A percentile compares a stretch with the other conserved stretches of the same genome.
These are phyloP conservation scores for Astropecten irregularis DNA, from an alignment of 53 echinoderm and acorn worm species.

Conservation along the genomic window DNA sequence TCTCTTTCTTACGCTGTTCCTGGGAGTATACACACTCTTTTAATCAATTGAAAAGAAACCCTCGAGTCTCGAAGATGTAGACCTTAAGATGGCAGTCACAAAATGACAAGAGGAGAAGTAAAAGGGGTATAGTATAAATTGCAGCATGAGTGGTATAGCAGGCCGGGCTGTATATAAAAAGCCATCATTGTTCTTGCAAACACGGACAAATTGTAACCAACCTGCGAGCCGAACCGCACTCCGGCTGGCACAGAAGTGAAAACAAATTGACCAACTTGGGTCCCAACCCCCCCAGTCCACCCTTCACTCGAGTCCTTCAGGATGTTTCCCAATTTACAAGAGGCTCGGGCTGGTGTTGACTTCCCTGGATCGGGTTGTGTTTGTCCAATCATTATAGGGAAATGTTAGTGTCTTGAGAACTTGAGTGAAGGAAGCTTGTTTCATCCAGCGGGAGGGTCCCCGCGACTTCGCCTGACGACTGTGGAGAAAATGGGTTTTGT, in stretches of 20 bases:
- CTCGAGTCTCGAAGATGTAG: no score
- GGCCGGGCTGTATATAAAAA: no score
- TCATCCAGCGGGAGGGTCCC: no score
- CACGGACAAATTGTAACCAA: background rate
- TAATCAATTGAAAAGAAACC: no score
- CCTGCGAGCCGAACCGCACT: background rate
- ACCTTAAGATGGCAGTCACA: no score
- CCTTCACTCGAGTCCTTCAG: constrained; percentile 1
- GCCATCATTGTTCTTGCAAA: background rate
- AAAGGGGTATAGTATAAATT: no score
- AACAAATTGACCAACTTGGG: constrained; percentile 17
- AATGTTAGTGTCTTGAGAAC: background rate
- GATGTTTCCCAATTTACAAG: background rate
- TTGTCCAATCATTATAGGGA: constrained; percentile 32
- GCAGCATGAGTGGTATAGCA: no score
- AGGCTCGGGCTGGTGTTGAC: background rate
- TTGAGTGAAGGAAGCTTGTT: no score
- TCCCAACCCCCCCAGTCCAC: background rate
- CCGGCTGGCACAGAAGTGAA: background rate
- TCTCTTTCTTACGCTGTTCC: no score
- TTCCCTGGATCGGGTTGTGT: constrained; percentile 6
- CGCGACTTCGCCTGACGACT: no score
- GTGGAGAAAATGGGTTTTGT: background rate
- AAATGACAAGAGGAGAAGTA: no score
- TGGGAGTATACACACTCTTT: no score